Percentiles rank a stretch among this genome's conserved stretches.
phyloP scores from a whole-genome alignment of 2,113 vertebrate genomes.

The Pristiophorus japonicus region DNA sequence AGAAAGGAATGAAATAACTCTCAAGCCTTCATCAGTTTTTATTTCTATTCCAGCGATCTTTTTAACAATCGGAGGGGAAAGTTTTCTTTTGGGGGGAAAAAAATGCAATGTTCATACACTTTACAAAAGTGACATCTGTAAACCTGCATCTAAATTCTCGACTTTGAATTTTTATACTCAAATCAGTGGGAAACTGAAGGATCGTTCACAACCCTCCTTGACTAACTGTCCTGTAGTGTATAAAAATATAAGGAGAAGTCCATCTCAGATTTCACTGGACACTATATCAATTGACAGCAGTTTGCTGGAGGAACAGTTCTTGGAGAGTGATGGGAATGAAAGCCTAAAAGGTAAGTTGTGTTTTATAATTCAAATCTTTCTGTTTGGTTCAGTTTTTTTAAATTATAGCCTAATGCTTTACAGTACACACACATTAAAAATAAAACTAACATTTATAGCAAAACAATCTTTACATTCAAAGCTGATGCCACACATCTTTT shows the following conservation, averaged over 20 bases:
- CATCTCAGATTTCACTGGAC: constrained; percentile 86
- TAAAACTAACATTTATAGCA: not conserved
- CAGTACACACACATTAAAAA: not conserved
- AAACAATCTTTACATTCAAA: not conserved
- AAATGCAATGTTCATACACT: not conserved
- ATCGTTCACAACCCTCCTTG: constrained; percentile 70
- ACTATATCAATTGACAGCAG: constrained; percentile 89
- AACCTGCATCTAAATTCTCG: not conserved
- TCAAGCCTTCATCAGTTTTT: not conserved
- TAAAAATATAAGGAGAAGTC: constrained; percentile 88
- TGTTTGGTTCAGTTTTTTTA: no score
- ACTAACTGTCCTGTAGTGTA: constrained; percentile 72
- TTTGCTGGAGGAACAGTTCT: constrained; percentile 66
- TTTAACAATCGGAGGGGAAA: not conserved
- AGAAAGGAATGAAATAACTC: not conserved
- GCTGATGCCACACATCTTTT: not conserved
- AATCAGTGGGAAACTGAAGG: constrained; percentile 75
- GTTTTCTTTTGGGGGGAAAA: not conserved
- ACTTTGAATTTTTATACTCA: constrained; percentile 15
- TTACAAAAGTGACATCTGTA: not conserved
- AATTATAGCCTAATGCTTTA: not conserved
- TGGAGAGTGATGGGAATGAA: constrained; percentile 80
- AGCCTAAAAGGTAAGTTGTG: constrained; percentile 72
- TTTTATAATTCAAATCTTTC: not conserved
- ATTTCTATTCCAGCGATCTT: not conserved